Base-by-base conservation (phyloP, 2,888 invertebrate species). In the Drosophila cyrtoloma region DNA sequence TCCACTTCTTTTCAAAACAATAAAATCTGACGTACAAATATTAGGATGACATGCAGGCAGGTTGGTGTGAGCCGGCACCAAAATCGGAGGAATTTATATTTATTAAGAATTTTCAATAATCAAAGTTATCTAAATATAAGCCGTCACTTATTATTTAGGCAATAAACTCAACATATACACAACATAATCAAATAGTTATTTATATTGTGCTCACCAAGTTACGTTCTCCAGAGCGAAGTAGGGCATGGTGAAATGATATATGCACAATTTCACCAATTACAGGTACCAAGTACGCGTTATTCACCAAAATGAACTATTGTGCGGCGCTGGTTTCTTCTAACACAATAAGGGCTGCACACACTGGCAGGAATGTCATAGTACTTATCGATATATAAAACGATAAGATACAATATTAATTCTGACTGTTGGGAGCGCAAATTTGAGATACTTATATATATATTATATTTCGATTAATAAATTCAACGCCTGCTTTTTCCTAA, bases 401-500 rank as follows among this genome's bases (percentile, higher is more conserved):
- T 56, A 35, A 35, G 44, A 50, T 42, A 52, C 22, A 39, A 51
- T 30, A 30, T 14, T 33, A 37, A 5, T 68, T 16, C 14, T 37
- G 32, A 32, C 9, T 32, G 22, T 35, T 68, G 39, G n/a, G 56
- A 57, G 68, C 57, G 57, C 42, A 52, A 68, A 52, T 69, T 68
- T 58, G 26, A 51, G 30, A 52, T 12, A 33, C 5, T 22, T 32
- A 28, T 33, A 35, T 50, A 30, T 14, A 32, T 37, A 30, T 67
- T 16, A 12, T 30, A 39, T 35, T 30, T 19, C 14, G n/a, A 32
- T 28, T 6, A 28, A 12, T 19, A 44, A 30, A 57, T 44, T 26
- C 4, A 5, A 0, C 26, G 52, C 52, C 58, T 68, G 30, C 58
- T 58, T 12, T 33, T 28, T 22, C 0, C 6, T 0, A 39, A 33